Evolutionary conservation across 2,888 invertebrate species (phyloP).

Genomic region (Iphiclides podalirius): DNA sequence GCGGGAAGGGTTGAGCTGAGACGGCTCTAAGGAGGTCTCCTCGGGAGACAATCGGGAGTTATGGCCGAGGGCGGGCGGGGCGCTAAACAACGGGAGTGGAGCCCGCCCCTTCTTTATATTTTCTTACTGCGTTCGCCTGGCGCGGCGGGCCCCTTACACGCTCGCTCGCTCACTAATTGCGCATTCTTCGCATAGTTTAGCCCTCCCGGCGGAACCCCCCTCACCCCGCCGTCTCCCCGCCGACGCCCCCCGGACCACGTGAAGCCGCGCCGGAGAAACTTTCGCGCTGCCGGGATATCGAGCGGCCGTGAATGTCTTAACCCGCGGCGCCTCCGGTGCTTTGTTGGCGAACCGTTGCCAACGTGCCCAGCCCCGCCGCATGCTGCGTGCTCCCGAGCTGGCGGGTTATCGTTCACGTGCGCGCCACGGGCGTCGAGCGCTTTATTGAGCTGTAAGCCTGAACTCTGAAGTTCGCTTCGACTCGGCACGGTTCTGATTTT

Average conservation of each 20-base stretch:
- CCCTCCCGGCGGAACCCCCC: conserved; percentile 82
- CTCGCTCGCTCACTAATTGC: conserved; percentile 95
- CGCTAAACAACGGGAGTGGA: conserved; percentile 78
- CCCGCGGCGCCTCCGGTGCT: conserved; percentile 66
- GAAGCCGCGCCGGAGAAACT: conserved; percentile 79
- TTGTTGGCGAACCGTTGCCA: conserved; percentile 67
- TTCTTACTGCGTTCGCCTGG: conserved; percentile 83
- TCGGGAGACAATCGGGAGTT: conserved; percentile 80
- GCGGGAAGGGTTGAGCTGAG: conserved; percentile 74
- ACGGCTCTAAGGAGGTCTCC: conserved; percentile 75
- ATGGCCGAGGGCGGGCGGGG: conserved; percentile 77
- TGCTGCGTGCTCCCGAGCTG: conserved; percentile 39
- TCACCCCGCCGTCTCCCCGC: conserved; percentile 70
- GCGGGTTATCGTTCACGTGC: conserved; percentile 39
- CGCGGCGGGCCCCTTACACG: conserved; percentile 83
- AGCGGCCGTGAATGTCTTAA: conserved; percentile 81
- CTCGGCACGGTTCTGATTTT: no score
- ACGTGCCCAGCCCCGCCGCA: conserved; percentile 46
- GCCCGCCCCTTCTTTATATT: conserved; percentile 85
- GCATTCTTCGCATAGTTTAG: conserved; percentile 98
- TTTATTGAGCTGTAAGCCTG: conserved; percentile 7
- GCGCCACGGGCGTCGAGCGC: conserved; percentile 6
- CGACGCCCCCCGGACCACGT: conserved; percentile 65
- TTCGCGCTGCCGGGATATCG: conserved; percentile 79
- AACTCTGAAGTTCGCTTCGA: background rate